Percentiles rank a stretch among this genome's conserved stretches.
These are phyloP conservation scores for Pachliopta kotzebuea DNA, from an alignment of 2,888 invertebrate genomes.

Conservation along the genomic window DNA sequence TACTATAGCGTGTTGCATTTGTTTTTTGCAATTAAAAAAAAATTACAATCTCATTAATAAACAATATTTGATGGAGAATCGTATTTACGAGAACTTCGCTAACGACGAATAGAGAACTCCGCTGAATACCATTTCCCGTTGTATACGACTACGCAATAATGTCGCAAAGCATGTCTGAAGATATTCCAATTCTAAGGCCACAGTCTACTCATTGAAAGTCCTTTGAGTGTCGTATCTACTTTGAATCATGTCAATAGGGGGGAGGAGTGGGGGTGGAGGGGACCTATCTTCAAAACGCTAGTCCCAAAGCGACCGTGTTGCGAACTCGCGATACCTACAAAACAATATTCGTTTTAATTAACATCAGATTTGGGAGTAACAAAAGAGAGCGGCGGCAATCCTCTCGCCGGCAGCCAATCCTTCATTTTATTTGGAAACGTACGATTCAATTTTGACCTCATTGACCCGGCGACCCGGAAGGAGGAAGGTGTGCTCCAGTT, in stretches of 20 bases:
- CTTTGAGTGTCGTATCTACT: conserved; percentile 27
- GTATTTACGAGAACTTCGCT: conserved; percentile 11
- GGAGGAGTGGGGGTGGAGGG: not conserved
- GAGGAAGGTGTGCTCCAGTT: too few species aligned
- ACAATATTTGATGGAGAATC: conserved; percentile 1
- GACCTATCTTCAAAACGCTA: conserved; percentile 21
- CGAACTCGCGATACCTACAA: conserved; percentile 31
- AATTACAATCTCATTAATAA: not conserved
- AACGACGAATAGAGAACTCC: conserved; percentile 3
- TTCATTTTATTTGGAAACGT: conserved; percentile 37
- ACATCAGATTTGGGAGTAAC: conserved; percentile 58
- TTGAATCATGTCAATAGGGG: conserved; percentile 27
- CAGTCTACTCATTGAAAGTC: conserved; percentile 22
- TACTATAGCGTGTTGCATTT: too few species aligned
- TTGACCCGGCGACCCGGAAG: not conserved
- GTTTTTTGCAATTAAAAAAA: too few species aligned
- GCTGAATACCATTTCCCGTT: conserved; percentile 21
- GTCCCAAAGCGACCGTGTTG: conserved; percentile 28
- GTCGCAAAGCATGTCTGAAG: conserved; percentile 22
- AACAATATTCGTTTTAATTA: conserved; percentile 70
- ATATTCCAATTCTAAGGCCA: conserved; percentile 27
- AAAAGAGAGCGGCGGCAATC: conserved; percentile 63
- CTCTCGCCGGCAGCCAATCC: conserved; percentile 42
- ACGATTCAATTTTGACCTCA: conserved; percentile 34
- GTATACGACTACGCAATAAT: conserved; percentile 23